Base-by-base conservation (phyloP, 30 jellyfish, hydroid and myxozoan genomes). In the Catostylus mosaicus region DNA sequence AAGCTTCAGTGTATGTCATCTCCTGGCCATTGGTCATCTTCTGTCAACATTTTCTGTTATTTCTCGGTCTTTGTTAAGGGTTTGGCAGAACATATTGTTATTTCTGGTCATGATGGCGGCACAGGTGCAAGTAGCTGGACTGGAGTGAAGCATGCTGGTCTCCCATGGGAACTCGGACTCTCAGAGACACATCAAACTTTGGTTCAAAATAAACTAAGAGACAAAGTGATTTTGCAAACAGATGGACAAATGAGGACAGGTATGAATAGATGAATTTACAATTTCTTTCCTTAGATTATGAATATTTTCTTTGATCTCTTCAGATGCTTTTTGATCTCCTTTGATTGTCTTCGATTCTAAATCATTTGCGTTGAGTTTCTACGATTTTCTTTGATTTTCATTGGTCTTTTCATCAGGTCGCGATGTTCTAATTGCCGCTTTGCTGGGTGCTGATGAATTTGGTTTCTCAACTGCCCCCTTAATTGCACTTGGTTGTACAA, bases 171-270 rank as follows among this genome's bases (percentile, higher is more conserved):
- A 65, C 75, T 88, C 19, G 97, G 97, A 7, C 77, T 88, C 47
- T 62, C 94, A 27, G 97, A 88, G 40, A 80, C 97, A 5, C 97
- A 88, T 30, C 89, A 88, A 52, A 75, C 94, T 0, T 84, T 88
- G 76, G 94, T 82, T 23, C 84, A 70, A 46, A 88, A 88, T 56
- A 80, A 73, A 46, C 30, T 88, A 23, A 74, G 97, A 24, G 94
- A 80, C 69, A 88, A 82, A 70, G 90, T 88, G 24, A 63, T 80
- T 6, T 24, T 88, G 74, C 97, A 88, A 35, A 75, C 90, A n/a
- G 97, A 88, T 80, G 97, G 97, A 16, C 97, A 88, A 38, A 67
- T 88, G 76, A 80, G 94, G 57, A 88, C 97, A 73, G 97, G 97
- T 79, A 51, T 14, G 54, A 5, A 40, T 40, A 40, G 7, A 50